Base-by-base conservation (phyloP, 2,113 vertebrate species). In the Oryzias javanicus region DNA sequence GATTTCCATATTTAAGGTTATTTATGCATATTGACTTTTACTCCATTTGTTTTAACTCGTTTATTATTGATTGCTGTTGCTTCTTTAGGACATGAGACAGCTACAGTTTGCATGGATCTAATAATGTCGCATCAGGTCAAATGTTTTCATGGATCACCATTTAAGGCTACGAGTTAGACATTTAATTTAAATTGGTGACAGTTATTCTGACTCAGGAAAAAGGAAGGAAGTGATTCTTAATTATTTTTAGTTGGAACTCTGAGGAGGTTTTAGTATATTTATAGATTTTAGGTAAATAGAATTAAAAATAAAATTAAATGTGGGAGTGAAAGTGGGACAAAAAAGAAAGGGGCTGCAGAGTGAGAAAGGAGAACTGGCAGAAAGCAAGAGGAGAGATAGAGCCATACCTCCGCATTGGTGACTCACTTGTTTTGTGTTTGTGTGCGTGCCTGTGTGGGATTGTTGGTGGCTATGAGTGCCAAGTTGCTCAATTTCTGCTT, bases 401-500 rank as follows among this genome's bases (percentile, higher is more conserved):
- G 82, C 70, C 68, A 55, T 80, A 79, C 85, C 85, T 85, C 87
- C 84, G 82, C 84, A 80, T 17, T 69, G 76, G 64, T 89, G 86
- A 89, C 83, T 89, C 84, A 89, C 82, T 87, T 84, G 83, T 87
- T 87, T 84, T 81, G 79, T 85, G 82, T 86, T 84, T 83, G 81
- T 84, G 81, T 87, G 79, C 78, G 48, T 83, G 75, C 40, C 66
- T 86, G 86, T 84, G 84, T 86, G 79, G 85, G 88, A 76, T 82
- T 81, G 78, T 79, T 76, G 79, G 79, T 78, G 84, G 85, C 81
- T 80, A 85, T 74, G 84, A 80, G 81, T 81, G 86, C 85, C 81
- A 83, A 89, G 86, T 84, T 81, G 82, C 79, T 83, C 65, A 54
- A 46, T 79, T 80, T 81, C 72, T 85, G 73, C 85, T 86, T 82